Evolutionary conservation across 1,140 invertebrate species (phyloP), one percentile per base, ranked within the genome.

Genomic region (Dufourea novaeangliae): DNA sequence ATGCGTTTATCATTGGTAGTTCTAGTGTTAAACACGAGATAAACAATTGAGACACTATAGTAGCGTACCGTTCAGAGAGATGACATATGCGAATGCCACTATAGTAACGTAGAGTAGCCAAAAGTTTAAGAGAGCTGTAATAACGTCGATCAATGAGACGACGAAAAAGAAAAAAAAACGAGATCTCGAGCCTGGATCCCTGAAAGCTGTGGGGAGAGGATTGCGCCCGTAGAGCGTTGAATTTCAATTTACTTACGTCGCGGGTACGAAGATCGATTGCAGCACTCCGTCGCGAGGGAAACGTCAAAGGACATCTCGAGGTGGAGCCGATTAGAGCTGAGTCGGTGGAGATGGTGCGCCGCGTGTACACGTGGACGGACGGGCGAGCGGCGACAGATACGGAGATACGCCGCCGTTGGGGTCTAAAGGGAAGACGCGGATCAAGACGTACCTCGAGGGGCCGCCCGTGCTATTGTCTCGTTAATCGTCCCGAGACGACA

Each of bases 401-500:
- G 37, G 29, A 27, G 63, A 75, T 44, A 41, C 73, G 37, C 41
- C 8, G 62, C 34, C 50, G 50, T n/a, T n/a, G n/a, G n/a, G n/a
- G 12, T 20, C 14, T 22, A 76, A 81, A 39, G 54, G 52, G 78
- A 83, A 78, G 50, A 83, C 72, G 66, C 46, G 44, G 80, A 66
- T 75, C 80, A 70, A 79, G 70, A 83, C 66, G 50, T n/a, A 57
- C 54, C 74, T 46, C 76, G 74, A 78, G 63, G 66, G 73, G 54
- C n/a, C 39, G n/a, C n/a, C n/a, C n/a, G 46, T 29, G 56, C 46
- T 41, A 79, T 79, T 83, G 76, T 83, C 64, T 82, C 76, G 69
- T 83, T 83, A 83, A 83, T 83, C 80, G 76, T 83, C 63, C 64
- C 68, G 64, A 83, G 70, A 56, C 82, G 80, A 83, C 75, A 70